Conservation (phyloP, 2,888 invertebrate genomes). For the Periphyllus acericola region DNA sequence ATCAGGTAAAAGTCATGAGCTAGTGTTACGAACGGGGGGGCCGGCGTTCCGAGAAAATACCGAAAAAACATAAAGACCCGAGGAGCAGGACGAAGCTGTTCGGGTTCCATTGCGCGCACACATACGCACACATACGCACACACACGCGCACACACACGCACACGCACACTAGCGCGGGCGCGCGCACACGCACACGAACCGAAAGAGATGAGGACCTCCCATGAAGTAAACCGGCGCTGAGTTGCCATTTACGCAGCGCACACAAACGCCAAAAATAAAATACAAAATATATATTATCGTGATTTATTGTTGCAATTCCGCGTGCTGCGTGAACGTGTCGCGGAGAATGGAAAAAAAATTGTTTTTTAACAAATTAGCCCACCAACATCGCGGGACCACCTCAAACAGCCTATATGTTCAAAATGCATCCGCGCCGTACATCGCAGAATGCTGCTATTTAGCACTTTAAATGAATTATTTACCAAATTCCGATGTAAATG, state of each 20-base stretch:
- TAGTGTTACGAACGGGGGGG: constrained; percentile 12
- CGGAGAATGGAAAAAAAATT: constrained; percentile 20
- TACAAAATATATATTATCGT: constrained; percentile 48
- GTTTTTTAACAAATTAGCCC: constrained; percentile 54
- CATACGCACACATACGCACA: not conserved
- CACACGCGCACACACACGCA: not conserved
- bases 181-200: not conserved
- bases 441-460: not conserved
- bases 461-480: constrained; percentile 16
- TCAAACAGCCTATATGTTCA: constrained; percentile 13
- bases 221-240: constrained; percentile 49
- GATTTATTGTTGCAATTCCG: constrained; percentile 44
- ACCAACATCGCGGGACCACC: constrained; percentile 54
- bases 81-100: constrained; percentile 52
- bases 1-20: constrained; percentile 51
- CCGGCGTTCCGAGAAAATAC: constrained; percentile 41
- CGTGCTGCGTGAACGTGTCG: constrained; percentile 4
- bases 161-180: not conserved
- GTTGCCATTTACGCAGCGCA: constrained; percentile 49
- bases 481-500: not conserved
- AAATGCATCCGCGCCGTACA: not conserved
- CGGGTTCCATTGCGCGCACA: constrained; percentile 28
- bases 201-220: constrained; percentile 56
- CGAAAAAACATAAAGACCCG: constrained; percentile 35
- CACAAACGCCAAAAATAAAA: constrained; percentile 55